phyloP scores from a whole-genome alignment of 2,888 invertebrate species.

The Apeira syringaria region DNA sequence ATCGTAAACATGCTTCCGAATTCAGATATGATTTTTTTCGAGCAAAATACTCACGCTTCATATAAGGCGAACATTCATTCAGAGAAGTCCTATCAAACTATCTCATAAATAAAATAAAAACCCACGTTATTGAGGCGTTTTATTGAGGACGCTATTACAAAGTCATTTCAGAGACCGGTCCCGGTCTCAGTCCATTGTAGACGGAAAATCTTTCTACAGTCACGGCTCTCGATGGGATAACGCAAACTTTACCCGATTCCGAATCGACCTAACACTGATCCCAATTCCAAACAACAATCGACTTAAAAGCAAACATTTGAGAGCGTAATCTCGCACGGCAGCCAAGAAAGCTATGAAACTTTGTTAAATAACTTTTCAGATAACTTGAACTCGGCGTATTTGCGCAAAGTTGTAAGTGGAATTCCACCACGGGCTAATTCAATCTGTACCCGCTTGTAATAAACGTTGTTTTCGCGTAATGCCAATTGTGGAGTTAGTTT shows the following conservation, averaged over 20 bases:
- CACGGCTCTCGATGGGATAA: conserved; percentile 84
- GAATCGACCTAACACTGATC: conserved; percentile 55
- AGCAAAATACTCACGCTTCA: conserved; percentile 22
- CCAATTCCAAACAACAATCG: conserved; percentile 61
- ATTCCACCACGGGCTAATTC: conserved; percentile 76
- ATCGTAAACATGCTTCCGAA: conserved; percentile 23
- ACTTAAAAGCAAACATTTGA: conserved; percentile 61
- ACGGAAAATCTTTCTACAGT: conserved; percentile 83
- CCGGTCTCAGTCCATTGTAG: conserved; percentile 79
- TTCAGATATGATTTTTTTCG: conserved; percentile 26
- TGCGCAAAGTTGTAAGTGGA: conserved; percentile 80
- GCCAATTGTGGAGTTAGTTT: conserved; percentile 74
- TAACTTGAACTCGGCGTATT: conserved; percentile 82
- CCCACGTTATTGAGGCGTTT: conserved; percentile 69
- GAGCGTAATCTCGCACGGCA: conserved; percentile 66
- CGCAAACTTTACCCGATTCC: conserved; percentile 56
- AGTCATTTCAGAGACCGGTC: conserved; percentile 75
- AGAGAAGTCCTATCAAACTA: conserved; percentile 45
- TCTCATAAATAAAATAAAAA: conserved; percentile 69
- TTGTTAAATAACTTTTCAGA: conserved; percentile 84
- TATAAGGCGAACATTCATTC: conserved; percentile 42
- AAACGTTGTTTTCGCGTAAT: conserved; percentile 82
- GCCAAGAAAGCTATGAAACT: conserved; percentile 82
- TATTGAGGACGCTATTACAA: conserved; percentile 78
- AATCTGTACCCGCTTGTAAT: conserved; percentile 81